Evolutionary conservation across 2,888 invertebrate genomes (phyloP), one percentile per base, ranked within the genome.

Genomic region (Macropis europaea): DNA sequence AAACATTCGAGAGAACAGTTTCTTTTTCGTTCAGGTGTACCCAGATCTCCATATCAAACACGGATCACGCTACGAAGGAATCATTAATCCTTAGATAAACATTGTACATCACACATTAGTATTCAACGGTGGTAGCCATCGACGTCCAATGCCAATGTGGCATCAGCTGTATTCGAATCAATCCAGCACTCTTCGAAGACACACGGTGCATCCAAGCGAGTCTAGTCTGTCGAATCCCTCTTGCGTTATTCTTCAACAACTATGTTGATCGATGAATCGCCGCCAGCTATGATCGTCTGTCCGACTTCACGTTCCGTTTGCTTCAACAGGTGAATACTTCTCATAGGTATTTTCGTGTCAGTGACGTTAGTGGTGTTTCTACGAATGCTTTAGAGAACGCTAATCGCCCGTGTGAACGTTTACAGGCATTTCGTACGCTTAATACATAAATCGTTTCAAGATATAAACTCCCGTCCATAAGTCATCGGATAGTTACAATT

Each of bases 131-230:
- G 13, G 42, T 54, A 42, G 69, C 54, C 63, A 69, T 63, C 53
- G 69, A 26, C 59, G 52, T 70, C 38, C 71, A 69, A 62, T 72
- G 69, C 62, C 69, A 72, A 22, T 57, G 45, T 47, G 43, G 56
- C 52, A 71, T 53, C 47, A 47, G 34, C 17, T 48, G 9, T 67
- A 42, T 47, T 54, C 26, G 60, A 60, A 60, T 60, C 70, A 7
- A 42, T 50, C 61, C 54, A 30, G n/a, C 36, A 7, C 50, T 60
- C 48, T 22, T 60, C 47, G 40, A 47, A 53, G 42, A 45, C 45
- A n/a, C 66, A 28, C 60, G 32, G 53, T 54, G 67, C 32, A 43
- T 50, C 26, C 36, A 26, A 42, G 43, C 60, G 60, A 36, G 17
- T 30, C 48, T 38, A 15, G 36, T 22, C 24, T n/a, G 30, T 50